A percentile compares a stretch with the other conserved stretches of the same genome.
Conservation (phyloP, 2,113 vertebrate species). For the Galbula dea region DNA sequence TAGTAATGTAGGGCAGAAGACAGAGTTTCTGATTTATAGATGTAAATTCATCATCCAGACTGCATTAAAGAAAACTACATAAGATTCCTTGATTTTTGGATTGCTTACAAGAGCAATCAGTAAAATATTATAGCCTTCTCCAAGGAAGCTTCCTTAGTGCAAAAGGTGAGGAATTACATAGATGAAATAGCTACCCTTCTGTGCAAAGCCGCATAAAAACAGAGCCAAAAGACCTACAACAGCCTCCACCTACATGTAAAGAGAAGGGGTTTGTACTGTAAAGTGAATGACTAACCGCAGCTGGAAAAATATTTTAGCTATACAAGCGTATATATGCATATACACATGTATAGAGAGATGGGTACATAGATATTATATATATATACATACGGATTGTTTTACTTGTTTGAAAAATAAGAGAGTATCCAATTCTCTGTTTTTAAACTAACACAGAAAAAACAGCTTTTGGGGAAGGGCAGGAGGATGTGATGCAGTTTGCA, state of each 20-base stretch:
- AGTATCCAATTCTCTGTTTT: not conserved
- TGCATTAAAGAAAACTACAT: slow-evolving; percentile 75
- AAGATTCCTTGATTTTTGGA: slow-evolving; percentile 68
- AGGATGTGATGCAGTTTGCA: not conserved
- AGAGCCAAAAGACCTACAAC: not conserved
- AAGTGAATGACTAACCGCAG: not conserved
- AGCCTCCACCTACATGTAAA: not conserved
- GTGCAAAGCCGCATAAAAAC: slow-evolving; percentile 36
- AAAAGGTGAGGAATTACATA: slow-evolving; percentile 54
- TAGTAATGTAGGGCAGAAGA: slow-evolving; percentile 77
- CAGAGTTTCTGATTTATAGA: slow-evolving; percentile 79
- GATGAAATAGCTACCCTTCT: slow-evolving; percentile 39
- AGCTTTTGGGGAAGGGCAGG: not conserved
- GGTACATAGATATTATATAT: not conserved
- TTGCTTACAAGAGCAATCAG: slow-evolving; percentile 60
- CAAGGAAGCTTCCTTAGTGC: slow-evolving; percentile 33
- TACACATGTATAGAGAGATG: not conserved
- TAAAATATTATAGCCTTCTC: slow-evolving; percentile 22
- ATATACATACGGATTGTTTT: not conserved
- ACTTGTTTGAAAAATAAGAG: not conserved
- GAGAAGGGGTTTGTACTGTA: not conserved
- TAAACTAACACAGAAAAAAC: not conserved
- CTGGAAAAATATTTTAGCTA: not conserved
- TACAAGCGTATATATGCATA: not conserved
- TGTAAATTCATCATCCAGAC: slow-evolving; percentile 77